These are phyloP conservation scores for Boloria selene DNA, from an alignment of 2,888 invertebrate genomes.

Conservation along the genomic window DNA sequence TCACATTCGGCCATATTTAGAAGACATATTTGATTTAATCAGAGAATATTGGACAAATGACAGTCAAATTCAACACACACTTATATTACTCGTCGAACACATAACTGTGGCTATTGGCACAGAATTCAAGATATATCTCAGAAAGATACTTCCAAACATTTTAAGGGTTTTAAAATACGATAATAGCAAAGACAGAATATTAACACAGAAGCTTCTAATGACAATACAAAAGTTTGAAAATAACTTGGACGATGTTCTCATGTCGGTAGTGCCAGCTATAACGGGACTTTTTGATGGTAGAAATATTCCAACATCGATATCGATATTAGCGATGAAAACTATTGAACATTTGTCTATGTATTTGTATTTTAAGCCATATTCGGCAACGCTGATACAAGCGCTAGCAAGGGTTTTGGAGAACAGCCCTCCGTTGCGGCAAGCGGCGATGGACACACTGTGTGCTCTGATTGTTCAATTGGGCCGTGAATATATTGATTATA, in stretches of 20 bases:
- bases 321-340: conserved; percentile 89
- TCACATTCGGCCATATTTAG: conserved; percentile 96
- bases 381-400: conserved; percentile 96
- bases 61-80: conserved; percentile 91
- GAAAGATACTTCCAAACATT: conserved; percentile 96
- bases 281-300: conserved; percentile 94
- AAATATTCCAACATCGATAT: conserved; percentile 90
- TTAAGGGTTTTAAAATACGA: conserved; percentile 95
- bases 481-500: conserved; percentile 95
- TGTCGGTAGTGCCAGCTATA: conserved; percentile 96
- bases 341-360: conserved; percentile 94
- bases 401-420: conserved; percentile 93
- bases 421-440: conserved; percentile 87
- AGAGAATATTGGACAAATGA: conserved; percentile 96
- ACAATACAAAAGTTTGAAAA: conserved; percentile 97
- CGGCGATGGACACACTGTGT: conserved; percentile 95
- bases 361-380: conserved; percentile 95
- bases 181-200: conserved; percentile 89
- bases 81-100: conserved; percentile 95
- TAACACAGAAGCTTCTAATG: conserved; percentile 91
- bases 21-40: conserved; percentile 95
- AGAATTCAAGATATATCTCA: conserved; percentile 96
- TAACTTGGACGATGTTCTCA: conserved; percentile 96
- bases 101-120: conserved; percentile 96
- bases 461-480: conserved; percentile 94